These are phyloP conservation scores for Tethea ocularis DNA, from an alignment of 2,888 invertebrate species.

Conservation along the genomic window DNA sequence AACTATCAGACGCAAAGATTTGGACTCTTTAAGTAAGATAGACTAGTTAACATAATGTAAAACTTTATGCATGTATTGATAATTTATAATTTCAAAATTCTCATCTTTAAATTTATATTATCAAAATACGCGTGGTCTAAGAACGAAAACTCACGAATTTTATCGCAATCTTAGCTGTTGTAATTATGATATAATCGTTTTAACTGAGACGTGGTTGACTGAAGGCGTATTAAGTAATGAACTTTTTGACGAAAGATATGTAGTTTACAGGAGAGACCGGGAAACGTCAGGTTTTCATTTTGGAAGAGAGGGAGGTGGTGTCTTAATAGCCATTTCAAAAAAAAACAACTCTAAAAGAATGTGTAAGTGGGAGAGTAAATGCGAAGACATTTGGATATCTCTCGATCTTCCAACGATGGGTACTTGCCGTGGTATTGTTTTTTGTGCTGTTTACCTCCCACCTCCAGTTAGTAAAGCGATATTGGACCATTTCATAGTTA, in stretches of 20 bases:
- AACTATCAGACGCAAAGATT: no score
- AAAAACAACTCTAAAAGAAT: constrained; percentile 12
- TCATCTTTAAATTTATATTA: constrained; percentile 14
- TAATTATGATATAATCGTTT: constrained; percentile 18
- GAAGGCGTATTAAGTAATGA: constrained; percentile 18
- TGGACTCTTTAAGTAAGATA: constrained; percentile 1
- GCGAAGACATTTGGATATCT: constrained; percentile 20
- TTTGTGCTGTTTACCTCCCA: constrained; percentile 17
- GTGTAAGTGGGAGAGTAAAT: constrained; percentile 17
- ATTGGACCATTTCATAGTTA: constrained; percentile 10
- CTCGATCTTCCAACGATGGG: not conserved
- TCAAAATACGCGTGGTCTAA: constrained; percentile 18
- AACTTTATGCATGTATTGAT: not conserved
- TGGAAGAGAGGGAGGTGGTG: constrained; percentile 21
- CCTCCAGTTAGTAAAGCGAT: constrained; percentile 12
- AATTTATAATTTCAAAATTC: not conserved
- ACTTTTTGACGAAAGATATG: no score
- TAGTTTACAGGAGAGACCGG: constrained; percentile 21
- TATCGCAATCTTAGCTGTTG: constrained; percentile 13
- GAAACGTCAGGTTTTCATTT: constrained; percentile 12
- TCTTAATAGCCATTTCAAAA: constrained; percentile 19
- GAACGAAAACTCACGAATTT: constrained; percentile 16
- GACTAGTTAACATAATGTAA: not conserved
- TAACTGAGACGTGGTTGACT: constrained; percentile 20
- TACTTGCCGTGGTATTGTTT: not conserved